Conservation (phyloP, 1,140 invertebrate species). For the Neocloeon triangulifer region DNA sequence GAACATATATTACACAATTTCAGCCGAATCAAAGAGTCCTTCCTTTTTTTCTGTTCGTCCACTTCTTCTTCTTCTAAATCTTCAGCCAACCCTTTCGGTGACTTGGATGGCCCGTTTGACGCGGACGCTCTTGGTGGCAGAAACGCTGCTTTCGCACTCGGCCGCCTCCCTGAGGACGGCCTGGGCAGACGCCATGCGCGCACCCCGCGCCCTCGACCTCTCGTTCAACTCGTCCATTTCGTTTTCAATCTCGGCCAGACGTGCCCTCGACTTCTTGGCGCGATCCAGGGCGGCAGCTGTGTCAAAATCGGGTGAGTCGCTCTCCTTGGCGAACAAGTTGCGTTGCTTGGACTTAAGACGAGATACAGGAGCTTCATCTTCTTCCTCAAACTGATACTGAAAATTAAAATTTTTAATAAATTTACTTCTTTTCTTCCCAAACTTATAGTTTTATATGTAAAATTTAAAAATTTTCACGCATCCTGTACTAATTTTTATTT, state of each 20-base stretch:
- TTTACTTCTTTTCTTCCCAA: too few species aligned
- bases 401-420: slow-evolving; percentile 8
- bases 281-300: slow-evolving; percentile 15
- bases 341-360: slow-evolving; percentile 15
- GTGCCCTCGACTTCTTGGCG: slow-evolving; percentile 21
- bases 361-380: slow-evolving; percentile 25
- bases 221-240: slow-evolving; percentile 31
- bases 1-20: too few species aligned
- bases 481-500: too few species aligned
- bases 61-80: too few species aligned
- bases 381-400: slow-evolving; percentile 5
- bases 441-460: too few species aligned
- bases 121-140: too few species aligned
- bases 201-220: slow-evolving; percentile 18
- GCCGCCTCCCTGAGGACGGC: neutral
- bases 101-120: too few species aligned
- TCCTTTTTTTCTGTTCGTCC: too few species aligned
- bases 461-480: too few species aligned
- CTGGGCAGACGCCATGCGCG: neutral
- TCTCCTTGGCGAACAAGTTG: slow-evolving; percentile 10
- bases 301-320: slow-evolving; percentile 6
- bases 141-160: neutral
- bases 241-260: slow-evolving; percentile 30
- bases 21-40: too few species aligned
- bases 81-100: too few species aligned